Conservation (phyloP, 2,888 invertebrate species). For the Hyles lineata region DNA sequence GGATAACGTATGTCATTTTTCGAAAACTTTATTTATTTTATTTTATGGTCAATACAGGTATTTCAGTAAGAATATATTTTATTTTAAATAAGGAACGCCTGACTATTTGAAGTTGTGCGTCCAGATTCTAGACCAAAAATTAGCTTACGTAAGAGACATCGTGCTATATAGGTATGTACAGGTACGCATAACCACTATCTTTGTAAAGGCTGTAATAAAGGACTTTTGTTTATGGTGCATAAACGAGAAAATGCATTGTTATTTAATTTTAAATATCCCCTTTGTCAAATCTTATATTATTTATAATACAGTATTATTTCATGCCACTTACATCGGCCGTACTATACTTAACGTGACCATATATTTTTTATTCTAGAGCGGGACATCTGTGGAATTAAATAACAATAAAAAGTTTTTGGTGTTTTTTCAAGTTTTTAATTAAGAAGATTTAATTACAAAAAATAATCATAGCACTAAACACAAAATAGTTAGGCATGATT, state of each 20-base stretch:
- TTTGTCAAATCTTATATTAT: slow-evolving; percentile 19
- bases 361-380: no score
- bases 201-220: slow-evolving; percentile 10
- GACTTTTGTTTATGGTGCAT: slow-evolving; percentile 14
- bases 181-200: not conserved
- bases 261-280: slow-evolving; percentile 13
- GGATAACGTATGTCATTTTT: no score
- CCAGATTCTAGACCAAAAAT: not conserved
- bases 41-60: no score
- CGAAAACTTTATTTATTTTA: no score
- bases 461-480: no score
- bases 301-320: slow-evolving; percentile 35
- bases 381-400: no score
- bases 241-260: slow-evolving; percentile 7
- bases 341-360: slow-evolving; percentile 10
- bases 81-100: no score
- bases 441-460: no score
- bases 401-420: no score
- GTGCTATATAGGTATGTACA: not conserved
- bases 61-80: no score
- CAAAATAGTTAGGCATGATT: no score
- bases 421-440: no score
- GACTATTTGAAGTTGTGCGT: not conserved
- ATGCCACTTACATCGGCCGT: slow-evolving; percentile 37
- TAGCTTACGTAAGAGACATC: not conserved